A percentile compares a stretch with the other conserved stretches of the same genome.
Evolutionary conservation across 2,113 vertebrate genomes (phyloP).

Genomic region (Pedionomus torquatus): DNA sequence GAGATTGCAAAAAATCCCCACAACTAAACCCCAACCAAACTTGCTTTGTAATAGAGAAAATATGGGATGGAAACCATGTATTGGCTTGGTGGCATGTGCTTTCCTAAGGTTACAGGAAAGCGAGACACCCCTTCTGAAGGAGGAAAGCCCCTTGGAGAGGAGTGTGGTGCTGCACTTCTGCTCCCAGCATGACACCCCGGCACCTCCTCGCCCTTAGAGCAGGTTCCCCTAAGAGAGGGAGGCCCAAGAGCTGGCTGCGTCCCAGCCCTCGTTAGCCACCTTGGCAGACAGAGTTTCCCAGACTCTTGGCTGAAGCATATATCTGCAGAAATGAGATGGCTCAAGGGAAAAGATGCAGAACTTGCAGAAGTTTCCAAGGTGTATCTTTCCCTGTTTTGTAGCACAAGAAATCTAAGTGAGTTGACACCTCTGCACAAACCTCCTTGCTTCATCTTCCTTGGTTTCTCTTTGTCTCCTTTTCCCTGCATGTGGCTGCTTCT

Average conservation of each 20-base stretch:
- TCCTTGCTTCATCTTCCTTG: neutral
- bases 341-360: neutral
- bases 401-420: neutral
- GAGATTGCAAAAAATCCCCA: neutral
- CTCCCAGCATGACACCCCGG: neutral
- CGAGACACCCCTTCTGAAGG: neutral
- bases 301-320: neutral
- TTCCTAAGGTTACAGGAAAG: neutral
- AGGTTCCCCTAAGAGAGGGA: neutral
- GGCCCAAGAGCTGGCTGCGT: neutral
- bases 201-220: neutral
- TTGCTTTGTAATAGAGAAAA: neutral
- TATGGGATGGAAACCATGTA: neutral
- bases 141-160: neutral
- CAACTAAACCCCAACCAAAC: neutral
- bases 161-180: rapidly evolving
- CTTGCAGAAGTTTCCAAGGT: neutral
- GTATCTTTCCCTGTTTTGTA: neutral
- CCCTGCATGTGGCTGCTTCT: neutral
- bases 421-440: neutral
- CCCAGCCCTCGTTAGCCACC: neutral
- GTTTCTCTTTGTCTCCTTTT: neutral
- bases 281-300: neutral
- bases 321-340: neutral
- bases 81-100: neutral